Evolutionary conservation across 2,113 vertebrate species (phyloP).

Genomic region (Progne subis): DNA sequence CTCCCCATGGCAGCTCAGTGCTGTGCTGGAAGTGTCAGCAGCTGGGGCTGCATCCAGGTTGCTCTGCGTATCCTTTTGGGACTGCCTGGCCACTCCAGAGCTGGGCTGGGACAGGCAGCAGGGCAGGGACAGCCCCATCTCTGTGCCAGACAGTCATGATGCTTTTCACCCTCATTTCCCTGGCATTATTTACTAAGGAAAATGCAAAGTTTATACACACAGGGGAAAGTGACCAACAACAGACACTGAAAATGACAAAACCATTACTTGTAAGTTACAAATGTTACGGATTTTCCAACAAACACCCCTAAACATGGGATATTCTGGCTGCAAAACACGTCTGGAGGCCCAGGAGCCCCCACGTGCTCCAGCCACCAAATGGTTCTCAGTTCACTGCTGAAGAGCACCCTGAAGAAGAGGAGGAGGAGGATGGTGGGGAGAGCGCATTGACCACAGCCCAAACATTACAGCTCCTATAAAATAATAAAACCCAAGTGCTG

Average conservation of each 20-base stretch:
- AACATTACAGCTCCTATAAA: neutral
- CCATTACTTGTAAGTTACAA: neutral
- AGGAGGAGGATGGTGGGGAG: neutral
- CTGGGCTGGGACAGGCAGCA: neutral
- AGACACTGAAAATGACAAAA: rapidly evolving
- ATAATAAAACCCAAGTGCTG: neutral
- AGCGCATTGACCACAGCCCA: rapidly evolving
- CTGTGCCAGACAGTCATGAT: neutral
- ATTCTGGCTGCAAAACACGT: rapidly evolving
- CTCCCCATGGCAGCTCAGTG: neutral
- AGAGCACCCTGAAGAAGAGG: neutral
- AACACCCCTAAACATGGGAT: neutral
- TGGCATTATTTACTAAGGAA: neutral
- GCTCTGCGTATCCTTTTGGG: neutral
- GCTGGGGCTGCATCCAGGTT: neutral
- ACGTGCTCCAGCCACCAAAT: neutral
- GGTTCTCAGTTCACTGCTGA: neutral
- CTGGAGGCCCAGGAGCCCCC: neutral
- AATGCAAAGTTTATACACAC: neutral
- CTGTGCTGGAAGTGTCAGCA: rapidly evolving
- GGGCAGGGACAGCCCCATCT: neutral
- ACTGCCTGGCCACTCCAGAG: neutral
- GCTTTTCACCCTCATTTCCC: neutral
- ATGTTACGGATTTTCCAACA: neutral
- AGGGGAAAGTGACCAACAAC: neutral